Evolutionary conservation across 2,888 invertebrate species (phyloP), one percentile per base, ranked within the genome.

Genomic region (Trichogramma dendrolimi): DNA sequence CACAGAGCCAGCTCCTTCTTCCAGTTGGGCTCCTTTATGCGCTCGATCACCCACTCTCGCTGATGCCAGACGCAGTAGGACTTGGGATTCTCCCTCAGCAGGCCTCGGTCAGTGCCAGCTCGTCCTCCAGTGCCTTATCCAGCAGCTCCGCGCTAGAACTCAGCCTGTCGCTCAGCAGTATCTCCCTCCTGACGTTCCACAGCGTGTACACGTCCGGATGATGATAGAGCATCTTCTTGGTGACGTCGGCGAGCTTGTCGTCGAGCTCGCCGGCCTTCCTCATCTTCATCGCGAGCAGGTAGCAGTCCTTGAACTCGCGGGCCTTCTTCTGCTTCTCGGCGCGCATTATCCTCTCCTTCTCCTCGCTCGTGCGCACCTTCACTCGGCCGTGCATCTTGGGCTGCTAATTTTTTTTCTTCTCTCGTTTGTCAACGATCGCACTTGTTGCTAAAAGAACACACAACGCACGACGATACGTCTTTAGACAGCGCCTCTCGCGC

Each of bases 61-160:
- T 99, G 99, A 78, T 96, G 90, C 99, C 99, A 99, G 0, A 92
- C 87, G 65, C 92, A 88, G 76, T 99, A 99, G 0, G 97, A 97
- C 78, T 99, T 99, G 0, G 96, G 96, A 82, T 96, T 96, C 4
- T 86, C 84, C 79, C 88, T 84, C 68, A 98, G 80, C 96, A 95
- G 71, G 87, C 86, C 77, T 94, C 93, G 7, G 92, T 92, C 65
- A 96, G 82, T 57, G 81, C 81, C 41, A 95, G 80, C 77, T 96
- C 96, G 55, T 83, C 84, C 72, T 87, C 85, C 74, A 87, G 83
- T 46, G 27, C 27, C 27, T 86, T 76, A 62, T 82, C 79, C 46
- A 79, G 74, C 60, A 81, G 72, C 61, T 80, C 79, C 59, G 80
- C 79, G 58, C 76, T 72, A 8, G 68, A 71, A 2, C 27, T 27